Percentiles rank a stretch among this genome's conserved stretches.
These are phyloP conservation scores for Cinclus mexicanus DNA, from an alignment of 2,113 vertebrate species.

Conservation along the genomic window DNA sequence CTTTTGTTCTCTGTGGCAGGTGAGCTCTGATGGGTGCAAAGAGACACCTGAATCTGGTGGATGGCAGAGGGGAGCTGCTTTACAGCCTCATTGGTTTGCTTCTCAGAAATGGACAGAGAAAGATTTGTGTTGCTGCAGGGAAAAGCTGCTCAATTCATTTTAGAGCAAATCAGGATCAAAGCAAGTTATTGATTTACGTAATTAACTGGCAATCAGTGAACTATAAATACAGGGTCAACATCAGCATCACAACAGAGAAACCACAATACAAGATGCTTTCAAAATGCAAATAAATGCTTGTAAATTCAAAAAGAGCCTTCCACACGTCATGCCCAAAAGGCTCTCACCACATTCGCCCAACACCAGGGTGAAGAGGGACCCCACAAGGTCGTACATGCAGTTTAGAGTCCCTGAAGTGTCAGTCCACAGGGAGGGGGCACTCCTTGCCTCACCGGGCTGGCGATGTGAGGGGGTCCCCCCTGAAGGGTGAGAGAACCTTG, in stretches of 20 bases:
- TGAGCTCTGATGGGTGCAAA: accelerated
- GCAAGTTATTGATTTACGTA: not conserved
- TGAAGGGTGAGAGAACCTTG: not conserved
- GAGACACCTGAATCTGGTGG: not conserved
- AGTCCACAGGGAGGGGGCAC: not conserved
- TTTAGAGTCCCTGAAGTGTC: accelerated
- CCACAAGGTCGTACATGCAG: accelerated
- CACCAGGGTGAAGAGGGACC: not conserved
- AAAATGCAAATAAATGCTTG: not conserved
- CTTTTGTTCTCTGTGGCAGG: accelerated
- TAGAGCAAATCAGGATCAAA: conserved; percentile 19
- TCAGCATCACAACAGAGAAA: not conserved
- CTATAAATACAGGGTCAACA: not conserved
- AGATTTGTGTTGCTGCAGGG: not conserved
- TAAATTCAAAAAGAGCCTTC: not conserved
- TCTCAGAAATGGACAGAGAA: not conserved
- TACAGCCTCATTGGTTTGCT: not conserved
- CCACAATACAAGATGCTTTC: not conserved
- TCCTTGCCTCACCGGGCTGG: not conserved
- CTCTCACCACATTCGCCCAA: not conserved
- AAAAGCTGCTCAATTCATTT: not conserved
- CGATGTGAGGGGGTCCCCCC: not conserved
- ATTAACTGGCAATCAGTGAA: conserved; percentile 28
- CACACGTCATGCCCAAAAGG: not conserved
- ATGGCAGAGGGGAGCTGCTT: not conserved